Conservation (phyloP, 2,113 vertebrate genomes). For the Melanerpes aurifrons region DNA sequence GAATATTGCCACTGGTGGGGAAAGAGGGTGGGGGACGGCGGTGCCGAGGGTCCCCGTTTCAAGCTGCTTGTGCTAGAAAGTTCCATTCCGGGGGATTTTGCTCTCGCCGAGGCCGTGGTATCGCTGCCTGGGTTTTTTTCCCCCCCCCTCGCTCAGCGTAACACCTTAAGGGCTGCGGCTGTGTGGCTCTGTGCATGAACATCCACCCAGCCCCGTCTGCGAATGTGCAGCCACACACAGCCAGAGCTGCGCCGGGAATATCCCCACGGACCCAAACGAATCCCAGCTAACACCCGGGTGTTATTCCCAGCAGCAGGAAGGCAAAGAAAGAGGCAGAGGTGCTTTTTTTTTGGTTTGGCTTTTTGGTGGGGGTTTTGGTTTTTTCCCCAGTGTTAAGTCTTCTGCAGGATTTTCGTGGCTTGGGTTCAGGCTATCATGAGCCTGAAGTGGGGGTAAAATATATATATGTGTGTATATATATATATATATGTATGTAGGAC, state of each 20-base stretch:
- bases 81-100: constrained; percentile 50
- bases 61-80: constrained; percentile 60
- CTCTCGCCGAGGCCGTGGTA: neutral
- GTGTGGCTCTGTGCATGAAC: neutral
- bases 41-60: neutral
- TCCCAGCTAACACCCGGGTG: neutral
- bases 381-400: neutral
- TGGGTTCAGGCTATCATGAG: constrained; percentile 40
- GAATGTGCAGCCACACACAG: no score
- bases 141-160: neutral
- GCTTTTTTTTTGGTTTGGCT: neutral
- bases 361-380: no score
- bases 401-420: constrained; percentile 30
- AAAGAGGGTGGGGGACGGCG: neutral
- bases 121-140: neutral
- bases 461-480: no score
- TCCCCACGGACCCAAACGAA: neutral
- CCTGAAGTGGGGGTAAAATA: neutral
- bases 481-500: no score
- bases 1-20: neutral
- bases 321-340: neutral
- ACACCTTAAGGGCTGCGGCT: constrained; percentile 1
- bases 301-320: neutral
- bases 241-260: no score
- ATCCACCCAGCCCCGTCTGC: no score